Evolutionary conservation across 2,113 vertebrate genomes (phyloP), one percentile per base, ranked within the genome.

Genomic region (Larimichthys polyactis): DNA sequence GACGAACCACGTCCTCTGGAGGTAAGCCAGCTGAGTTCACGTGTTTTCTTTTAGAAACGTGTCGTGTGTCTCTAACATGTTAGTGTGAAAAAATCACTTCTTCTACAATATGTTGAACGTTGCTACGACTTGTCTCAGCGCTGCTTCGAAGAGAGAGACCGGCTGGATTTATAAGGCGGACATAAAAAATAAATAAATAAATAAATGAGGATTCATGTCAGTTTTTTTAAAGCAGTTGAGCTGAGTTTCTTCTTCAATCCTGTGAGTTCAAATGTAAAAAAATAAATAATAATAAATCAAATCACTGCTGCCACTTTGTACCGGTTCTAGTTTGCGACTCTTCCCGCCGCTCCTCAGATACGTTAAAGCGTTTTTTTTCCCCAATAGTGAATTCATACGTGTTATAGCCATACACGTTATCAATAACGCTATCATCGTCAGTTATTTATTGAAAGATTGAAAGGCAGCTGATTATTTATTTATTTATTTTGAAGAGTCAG

Each of bases 401-500:
- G 32, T 19, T 27, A 27, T 27, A 27, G n/a, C 16, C 51, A 19
- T 12, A 17, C 11, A 75, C 57, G 1, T 67, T 14, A 5, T 60
- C 4, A 29, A 24, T 20, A 6, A 40, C 15, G 49, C 27, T 14
- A 1, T 20, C 19, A 55, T 40, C 43, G 64, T 82, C 74, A 70
- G 27, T 69, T 87, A 5, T 49, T 19, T 24, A 24, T 24, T 24
- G 1, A 24, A 24, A 24, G 24, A 52, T n/a, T 92, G 87, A 22
- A 72, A 89, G 51, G 81, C 85, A 81, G 86, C 81, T 78, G 84
- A 78, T 91, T 77, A 0, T 36, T 36, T 36, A 8, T 36, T 36
- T 36, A 36, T 36, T 36, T 36, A 81, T 92, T 92, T 72, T 86
- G 89, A 89, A 76, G 82, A 91, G 88, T 92, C 90, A 88, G 91